phyloP scores from a whole-genome alignment of 2,797 vertebrate species.

The Apogon talboti region DNA sequence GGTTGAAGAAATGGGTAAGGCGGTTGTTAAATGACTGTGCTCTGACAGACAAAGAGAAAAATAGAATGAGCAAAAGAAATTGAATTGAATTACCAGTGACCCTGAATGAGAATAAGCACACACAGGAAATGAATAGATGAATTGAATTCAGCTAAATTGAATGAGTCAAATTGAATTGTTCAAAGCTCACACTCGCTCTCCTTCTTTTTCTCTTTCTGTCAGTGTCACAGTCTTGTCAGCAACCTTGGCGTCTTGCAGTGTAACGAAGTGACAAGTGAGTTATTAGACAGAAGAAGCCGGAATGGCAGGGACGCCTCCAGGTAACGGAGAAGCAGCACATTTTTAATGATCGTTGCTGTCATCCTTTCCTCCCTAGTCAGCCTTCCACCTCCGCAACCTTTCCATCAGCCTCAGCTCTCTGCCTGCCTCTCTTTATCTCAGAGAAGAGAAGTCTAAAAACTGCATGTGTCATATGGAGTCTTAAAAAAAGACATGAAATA shows the following conservation, averaged over 20 bases:
- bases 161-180: constrained; percentile 70
- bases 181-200: constrained; percentile 22
- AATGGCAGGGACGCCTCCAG: constrained; percentile 89
- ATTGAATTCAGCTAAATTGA: constrained; percentile 55
- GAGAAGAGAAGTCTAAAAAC: constrained; percentile 62
- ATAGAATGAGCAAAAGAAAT: constrained; percentile 32
- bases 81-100: constrained; percentile 59
- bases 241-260: constrained; percentile 89
- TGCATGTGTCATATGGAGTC: constrained; percentile 58
- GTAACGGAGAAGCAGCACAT: constrained; percentile 84
- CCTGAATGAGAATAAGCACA: constrained; percentile 54
- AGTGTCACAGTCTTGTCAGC: constrained; percentile 93
- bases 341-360: constrained; percentile 86
- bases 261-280: constrained; percentile 96
- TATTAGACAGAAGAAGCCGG: constrained; percentile 93
- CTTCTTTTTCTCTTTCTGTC: constrained; percentile 78
- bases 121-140: constrained; percentile 55
- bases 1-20: constrained; percentile 70
- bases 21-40: constrained; percentile 68
- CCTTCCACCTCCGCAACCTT: constrained; percentile 80
- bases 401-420: constrained; percentile 75
- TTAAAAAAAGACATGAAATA: constrained; percentile 57
- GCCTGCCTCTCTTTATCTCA: constrained; percentile 65
- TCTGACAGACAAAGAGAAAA: constrained; percentile 69
- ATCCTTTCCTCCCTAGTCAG: constrained; percentile 81